These are phyloP conservation scores for Napeogenes sylphis DNA, from an alignment of 2,888 invertebrate species.

Conservation along the genomic window DNA sequence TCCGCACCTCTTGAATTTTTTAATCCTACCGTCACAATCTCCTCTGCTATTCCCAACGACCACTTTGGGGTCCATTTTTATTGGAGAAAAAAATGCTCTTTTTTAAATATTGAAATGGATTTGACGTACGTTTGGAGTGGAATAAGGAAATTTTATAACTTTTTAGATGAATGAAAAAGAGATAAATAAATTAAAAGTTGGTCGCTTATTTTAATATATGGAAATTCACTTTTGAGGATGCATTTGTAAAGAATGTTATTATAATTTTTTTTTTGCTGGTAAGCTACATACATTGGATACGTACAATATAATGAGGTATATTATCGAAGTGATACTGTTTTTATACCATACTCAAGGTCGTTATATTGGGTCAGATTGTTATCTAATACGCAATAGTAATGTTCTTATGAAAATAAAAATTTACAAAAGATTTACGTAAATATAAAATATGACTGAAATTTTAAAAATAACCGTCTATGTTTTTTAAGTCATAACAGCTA, in stretches of 20 bases:
- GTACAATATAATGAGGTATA: background rate
- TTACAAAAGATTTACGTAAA: background rate
- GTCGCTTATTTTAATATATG: no score
- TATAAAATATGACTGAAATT: background rate
- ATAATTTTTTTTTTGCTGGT: constrained; percentile 16
- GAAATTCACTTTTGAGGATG: no score
- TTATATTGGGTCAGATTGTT: background rate
- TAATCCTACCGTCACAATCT: constrained; percentile 21
- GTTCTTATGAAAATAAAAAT: no score
- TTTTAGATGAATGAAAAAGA: no score
- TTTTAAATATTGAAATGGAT: background rate
- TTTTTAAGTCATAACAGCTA: no score
- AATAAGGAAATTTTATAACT: no score
- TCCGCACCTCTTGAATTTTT: constrained; percentile 27
- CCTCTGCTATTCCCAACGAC: constrained; percentile 15
- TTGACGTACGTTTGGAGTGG: no score
- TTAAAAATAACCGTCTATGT: no score
- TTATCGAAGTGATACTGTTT: background rate
- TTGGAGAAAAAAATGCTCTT: background rate
- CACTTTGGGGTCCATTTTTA: constrained; percentile 20
- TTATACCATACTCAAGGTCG: background rate
- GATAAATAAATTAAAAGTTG: no score
- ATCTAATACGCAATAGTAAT: background rate
- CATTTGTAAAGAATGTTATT: no score
- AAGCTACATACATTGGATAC: constrained; percentile 12